Evolutionary conservation across 2,797 vertebrate species (phyloP).

Genomic region (Pipistrellus nathusii): DNA sequence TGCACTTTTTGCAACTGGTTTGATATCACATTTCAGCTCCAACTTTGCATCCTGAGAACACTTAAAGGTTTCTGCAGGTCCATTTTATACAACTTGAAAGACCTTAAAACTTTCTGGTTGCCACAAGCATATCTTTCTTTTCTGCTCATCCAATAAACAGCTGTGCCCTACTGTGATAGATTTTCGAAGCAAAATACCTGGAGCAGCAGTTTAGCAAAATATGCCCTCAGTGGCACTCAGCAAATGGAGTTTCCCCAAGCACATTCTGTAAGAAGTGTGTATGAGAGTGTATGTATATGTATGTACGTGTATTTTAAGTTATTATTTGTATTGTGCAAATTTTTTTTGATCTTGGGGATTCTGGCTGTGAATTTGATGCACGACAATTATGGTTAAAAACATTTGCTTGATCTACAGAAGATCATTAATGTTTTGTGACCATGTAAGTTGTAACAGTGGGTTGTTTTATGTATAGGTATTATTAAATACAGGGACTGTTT

Average conservation of each 20-base stretch:
- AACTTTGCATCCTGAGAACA: slow-evolving; percentile 85
- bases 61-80: slow-evolving; percentile 82
- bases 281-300: slow-evolving; percentile 61
- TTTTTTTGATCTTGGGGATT: slow-evolving; percentile 82
- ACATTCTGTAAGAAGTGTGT: slow-evolving; percentile 82
- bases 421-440: slow-evolving; percentile 84
- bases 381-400: slow-evolving; percentile 83
- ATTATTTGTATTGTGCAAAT: slow-evolving; percentile 84
- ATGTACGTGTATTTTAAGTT: slow-evolving; percentile 82
- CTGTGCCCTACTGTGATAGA: slow-evolving; percentile 82
- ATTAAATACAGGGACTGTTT: slow-evolving; percentile 84
- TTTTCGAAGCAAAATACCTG: slow-evolving; percentile 81
- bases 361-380: slow-evolving; percentile 85
- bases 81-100: slow-evolving; percentile 86
- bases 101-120: slow-evolving; percentile 84
- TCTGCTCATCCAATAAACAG: slow-evolving; percentile 84
- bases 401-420: slow-evolving; percentile 79
- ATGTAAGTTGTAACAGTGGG: slow-evolving; percentile 82
- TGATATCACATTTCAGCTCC: slow-evolving; percentile 85
- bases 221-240: slow-evolving; percentile 80
- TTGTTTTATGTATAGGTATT: slow-evolving; percentile 85
- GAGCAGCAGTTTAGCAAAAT: slow-evolving; percentile 83
- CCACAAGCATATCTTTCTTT: slow-evolving; percentile 85
- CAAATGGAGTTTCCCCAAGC: slow-evolving; percentile 83
- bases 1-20: slow-evolving; percentile 87